Evolutionary conservation across 2,888 invertebrate genomes (phyloP).

Genomic region (Arge pagana): DNA sequence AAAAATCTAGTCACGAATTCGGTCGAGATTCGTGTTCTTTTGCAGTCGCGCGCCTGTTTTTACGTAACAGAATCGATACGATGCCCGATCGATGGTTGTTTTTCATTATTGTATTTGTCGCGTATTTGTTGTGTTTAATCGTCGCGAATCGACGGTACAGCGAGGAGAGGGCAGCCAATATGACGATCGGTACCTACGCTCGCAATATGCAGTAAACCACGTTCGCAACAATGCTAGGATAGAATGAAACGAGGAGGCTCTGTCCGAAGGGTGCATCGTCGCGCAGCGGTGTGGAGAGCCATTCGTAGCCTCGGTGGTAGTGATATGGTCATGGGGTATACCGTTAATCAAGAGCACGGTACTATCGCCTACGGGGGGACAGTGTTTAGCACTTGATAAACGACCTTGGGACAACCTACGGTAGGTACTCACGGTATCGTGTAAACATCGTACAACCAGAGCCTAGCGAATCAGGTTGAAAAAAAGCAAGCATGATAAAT

Average conservation of each 20-base stretch:
- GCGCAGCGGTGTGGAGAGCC: not conserved
- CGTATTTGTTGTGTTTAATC: no score
- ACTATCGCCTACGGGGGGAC: slow-evolving; percentile 21
- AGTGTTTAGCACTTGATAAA: slow-evolving; percentile 22
- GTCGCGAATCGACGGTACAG: no score
- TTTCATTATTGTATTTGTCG: no score
- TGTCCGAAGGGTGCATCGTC: slow-evolving; percentile 12
- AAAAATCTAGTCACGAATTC: no score
- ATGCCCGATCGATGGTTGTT: no score
- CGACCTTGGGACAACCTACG: slow-evolving; percentile 6
- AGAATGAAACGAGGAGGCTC: not conserved
- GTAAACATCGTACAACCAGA: slow-evolving; percentile 21
- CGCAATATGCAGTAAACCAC: slow-evolving; percentile 17
- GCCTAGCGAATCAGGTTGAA: no score
- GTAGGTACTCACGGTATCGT: slow-evolving; percentile 8
- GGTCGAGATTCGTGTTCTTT: no score
- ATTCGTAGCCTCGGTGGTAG: not conserved
- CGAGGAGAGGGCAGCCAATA: no score
- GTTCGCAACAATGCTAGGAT: not conserved
- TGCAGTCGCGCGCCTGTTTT: no score
- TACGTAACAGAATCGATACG: no score
- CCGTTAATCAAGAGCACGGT: slow-evolving; percentile 41
- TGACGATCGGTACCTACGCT: not conserved
- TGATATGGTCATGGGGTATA: slow-evolving; percentile 42
- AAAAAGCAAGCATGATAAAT: no score